Percentiles rank a stretch among this genome's conserved stretches.
These are phyloP conservation scores for Agriopis marginaria DNA, from an alignment of 2,888 invertebrate genomes.

Conservation along the genomic window DNA sequence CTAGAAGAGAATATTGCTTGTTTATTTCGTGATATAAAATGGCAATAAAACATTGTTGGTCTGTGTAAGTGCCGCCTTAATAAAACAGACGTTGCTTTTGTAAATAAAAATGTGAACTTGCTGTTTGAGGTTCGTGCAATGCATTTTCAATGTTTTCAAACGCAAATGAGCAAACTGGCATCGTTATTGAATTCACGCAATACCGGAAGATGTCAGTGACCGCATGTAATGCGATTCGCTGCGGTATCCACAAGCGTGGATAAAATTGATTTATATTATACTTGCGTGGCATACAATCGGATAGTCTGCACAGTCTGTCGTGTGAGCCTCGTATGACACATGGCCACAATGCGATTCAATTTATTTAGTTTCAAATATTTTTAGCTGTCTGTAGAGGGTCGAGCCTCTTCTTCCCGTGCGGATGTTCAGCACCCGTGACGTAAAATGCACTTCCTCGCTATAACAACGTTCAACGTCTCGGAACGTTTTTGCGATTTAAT, in stretches of 20 bases:
- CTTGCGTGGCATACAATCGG: conserved; percentile 51
- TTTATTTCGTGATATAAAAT: conserved; percentile 45
- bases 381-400: neutral
- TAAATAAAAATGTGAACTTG: conserved; percentile 13
- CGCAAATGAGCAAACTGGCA: conserved; percentile 37
- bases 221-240: conserved; percentile 77
- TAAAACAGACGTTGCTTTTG: conserved; percentile 20
- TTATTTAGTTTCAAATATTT: conserved; percentile 31
- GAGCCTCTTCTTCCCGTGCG: conserved; percentile 22
- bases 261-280: conserved; percentile 74
- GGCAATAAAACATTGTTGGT: conserved; percentile 32
- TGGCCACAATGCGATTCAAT: conserved; percentile 39
- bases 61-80: conserved; percentile 19
- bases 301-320: conserved; percentile 35
- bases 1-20: conserved; percentile 49
- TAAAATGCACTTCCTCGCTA: conserved; percentile 53
- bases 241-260: conserved; percentile 73
- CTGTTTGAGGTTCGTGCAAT: neutral
- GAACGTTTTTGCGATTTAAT: conserved; percentile 39
- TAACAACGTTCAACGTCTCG: conserved; percentile 39
- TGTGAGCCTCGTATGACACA: conserved; percentile 47
- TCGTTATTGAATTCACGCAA: conserved; percentile 68
- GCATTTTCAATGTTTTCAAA: conserved; percentile 32
- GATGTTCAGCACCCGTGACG: conserved; percentile 58
- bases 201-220: conserved; percentile 78